A percentile compares a stretch with the other conserved stretches of the same genome.
Evolutionary conservation across 2,113 vertebrate species (phyloP).

Genomic region (Pterocles gutturalis): DNA sequence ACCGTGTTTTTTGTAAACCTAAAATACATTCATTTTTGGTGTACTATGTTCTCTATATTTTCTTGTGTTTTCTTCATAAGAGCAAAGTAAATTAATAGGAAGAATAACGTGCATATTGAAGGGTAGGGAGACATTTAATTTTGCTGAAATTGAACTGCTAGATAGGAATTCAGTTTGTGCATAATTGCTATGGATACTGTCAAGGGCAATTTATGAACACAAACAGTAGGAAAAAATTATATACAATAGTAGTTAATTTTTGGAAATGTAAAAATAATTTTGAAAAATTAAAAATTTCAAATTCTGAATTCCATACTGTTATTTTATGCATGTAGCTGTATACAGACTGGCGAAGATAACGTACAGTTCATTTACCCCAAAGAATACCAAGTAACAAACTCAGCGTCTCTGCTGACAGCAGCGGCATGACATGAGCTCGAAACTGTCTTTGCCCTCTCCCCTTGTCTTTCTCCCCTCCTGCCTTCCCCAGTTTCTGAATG

Average conservation of each 20-base stretch:
- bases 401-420: not conserved
- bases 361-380: not conserved
- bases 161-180: not conserved
- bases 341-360: not conserved
- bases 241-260: not conserved
- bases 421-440: not conserved
- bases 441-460: not conserved
- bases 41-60: not conserved
- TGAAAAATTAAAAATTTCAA: not conserved
- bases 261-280: not conserved
- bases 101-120: not conserved
- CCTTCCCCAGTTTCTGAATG: not conserved
- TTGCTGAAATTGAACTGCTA: not conserved
- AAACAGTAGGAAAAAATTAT: not conserved
- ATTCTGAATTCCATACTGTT: not conserved
- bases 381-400: not conserved
- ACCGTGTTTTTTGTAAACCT: not conserved
- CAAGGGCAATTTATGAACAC: not conserved
- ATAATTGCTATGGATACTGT: not conserved
- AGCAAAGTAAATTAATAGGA: not conserved
- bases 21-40: not conserved
- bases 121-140: not conserved
- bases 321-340: fast-evolving
- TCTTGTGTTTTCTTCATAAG: not conserved
- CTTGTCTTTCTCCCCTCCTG: not conserved